phyloP scores from a whole-genome alignment of 2,113 vertebrate genomes.

The Vulpes vulpes region DNA sequence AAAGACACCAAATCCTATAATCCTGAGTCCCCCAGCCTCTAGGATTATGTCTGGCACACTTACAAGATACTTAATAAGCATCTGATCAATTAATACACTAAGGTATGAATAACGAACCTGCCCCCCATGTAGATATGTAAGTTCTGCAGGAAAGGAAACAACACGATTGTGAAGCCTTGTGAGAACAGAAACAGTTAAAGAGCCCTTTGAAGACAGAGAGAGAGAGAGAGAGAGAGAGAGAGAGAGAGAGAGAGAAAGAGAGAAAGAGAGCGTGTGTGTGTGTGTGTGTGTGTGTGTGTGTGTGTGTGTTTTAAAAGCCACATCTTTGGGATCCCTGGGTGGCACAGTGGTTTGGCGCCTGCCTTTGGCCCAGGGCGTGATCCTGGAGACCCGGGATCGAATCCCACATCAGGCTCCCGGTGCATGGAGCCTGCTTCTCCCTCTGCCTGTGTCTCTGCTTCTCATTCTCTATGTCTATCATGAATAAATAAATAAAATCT shows the following conservation, averaged over 20 bases:
- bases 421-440: no score
- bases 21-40: neutral
- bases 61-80: neutral
- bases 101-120: neutral
- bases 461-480: no score
- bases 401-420: no score
- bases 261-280: neutral
- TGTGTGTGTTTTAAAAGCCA: neutral
- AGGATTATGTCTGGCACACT: neutral
- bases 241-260: neutral
- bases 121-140: neutral
- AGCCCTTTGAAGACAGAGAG: neutral
- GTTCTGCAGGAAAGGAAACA: conserved; percentile 22
- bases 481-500: no score
- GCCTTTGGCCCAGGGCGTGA: no score
- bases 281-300: no score
- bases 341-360: no score
- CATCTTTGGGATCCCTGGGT: no score
- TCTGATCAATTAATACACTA: neutral
- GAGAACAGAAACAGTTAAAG: neutral
- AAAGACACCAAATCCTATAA: neutral
- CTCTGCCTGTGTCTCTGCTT: no score
- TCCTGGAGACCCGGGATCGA: no score
- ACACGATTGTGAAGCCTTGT: neutral
- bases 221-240: neutral